phyloP scores from a whole-genome alignment of 37 sponge, comb jelly and placozoan species.

The Halichondria panicea region DNA sequence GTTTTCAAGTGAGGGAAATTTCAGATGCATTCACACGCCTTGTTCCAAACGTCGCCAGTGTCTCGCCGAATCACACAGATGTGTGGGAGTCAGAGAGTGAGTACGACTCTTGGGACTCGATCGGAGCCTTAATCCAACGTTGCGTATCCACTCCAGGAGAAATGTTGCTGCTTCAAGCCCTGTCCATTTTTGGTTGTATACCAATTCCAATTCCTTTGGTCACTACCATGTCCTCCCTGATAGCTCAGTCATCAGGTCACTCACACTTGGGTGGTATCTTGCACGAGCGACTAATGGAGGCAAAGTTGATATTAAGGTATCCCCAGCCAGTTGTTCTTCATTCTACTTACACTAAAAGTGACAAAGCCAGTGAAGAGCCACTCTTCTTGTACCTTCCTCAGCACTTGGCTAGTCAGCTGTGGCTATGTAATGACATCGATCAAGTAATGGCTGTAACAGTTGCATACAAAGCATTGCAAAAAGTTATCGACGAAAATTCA shows the following conservation, averaged over 20 bases:
- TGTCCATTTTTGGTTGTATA: conserved; percentile 21
- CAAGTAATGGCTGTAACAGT: too few relatives aligned
- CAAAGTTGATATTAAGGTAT: conserved; percentile 5
- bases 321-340: conserved; percentile 20
- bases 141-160: conserved; percentile 19
- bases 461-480: too few relatives aligned
- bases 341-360: not conserved
- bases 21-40: not conserved
- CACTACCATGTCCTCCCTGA: conserved; percentile 17
- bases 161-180: conserved; percentile 15
- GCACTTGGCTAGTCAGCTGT: conserved; percentile 1
- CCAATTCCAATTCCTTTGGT: conserved; percentile 13
- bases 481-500: too few relatives aligned
- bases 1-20: not conserved
- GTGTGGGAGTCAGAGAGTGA: conserved; percentile 5
- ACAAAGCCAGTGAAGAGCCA: not conserved
- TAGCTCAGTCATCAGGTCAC: conserved; percentile 12
- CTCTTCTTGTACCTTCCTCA: conserved; percentile 35
- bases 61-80: not conserved
- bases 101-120: conserved; percentile 46
- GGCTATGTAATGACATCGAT: too few relatives aligned
- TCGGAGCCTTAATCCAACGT: conserved; percentile 7
- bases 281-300: conserved; percentile 6
- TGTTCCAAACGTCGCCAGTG: not conserved
- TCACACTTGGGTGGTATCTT: conserved; percentile 14